These are phyloP conservation scores for Craterocephalus amniculus DNA, from an alignment of 2,797 vertebrate genomes.

Conservation along the genomic window DNA sequence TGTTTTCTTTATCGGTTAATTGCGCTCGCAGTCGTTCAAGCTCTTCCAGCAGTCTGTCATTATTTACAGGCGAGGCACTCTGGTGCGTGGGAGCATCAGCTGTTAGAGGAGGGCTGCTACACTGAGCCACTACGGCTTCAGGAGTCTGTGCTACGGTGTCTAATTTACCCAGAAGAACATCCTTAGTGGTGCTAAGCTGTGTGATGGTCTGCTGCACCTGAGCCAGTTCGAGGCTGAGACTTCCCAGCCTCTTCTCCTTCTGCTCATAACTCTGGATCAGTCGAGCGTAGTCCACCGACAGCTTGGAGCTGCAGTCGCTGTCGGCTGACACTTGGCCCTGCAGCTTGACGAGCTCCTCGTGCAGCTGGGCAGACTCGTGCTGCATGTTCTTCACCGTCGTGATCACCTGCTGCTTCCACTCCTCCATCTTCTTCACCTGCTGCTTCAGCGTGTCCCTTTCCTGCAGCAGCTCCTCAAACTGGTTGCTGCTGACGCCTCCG, in stretches of 20 bases:
- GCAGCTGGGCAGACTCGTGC: slow-evolving; percentile 94
- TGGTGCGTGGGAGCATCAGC: slow-evolving; percentile 37
- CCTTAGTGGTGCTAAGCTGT: slow-evolving; percentile 91
- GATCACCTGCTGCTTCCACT: slow-evolving; percentile 99
- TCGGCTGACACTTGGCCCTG: slow-evolving; percentile 91
- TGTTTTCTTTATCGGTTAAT: slow-evolving; percentile 86
- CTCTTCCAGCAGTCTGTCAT: slow-evolving; percentile 75
- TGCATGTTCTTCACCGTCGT: slow-evolving; percentile 98
- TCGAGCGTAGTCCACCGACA: slow-evolving; percentile 90
- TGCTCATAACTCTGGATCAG: slow-evolving; percentile 95
- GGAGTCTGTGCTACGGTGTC: slow-evolving; percentile 82
- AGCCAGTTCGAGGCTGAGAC: slow-evolving; percentile 89
- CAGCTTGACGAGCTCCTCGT: slow-evolving; percentile 92
- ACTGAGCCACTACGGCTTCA: slow-evolving; percentile 35
- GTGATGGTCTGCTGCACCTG: slow-evolving; percentile 94
- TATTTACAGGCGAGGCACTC: background rate
- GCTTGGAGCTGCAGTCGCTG: slow-evolving; percentile 89
- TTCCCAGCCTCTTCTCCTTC: slow-evolving; percentile 90
- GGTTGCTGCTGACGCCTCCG: slow-evolving; percentile 92
- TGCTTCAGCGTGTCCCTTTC: slow-evolving; percentile 95
- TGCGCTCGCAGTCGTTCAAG: slow-evolving; percentile 80
- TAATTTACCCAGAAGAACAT: slow-evolving; percentile 90
- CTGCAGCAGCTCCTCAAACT: slow-evolving; percentile 95
- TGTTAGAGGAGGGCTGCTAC: slow-evolving; percentile 26
- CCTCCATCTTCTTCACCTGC: slow-evolving; percentile 99